Conservation (phyloP, 2,797 vertebrate genomes). For the Gobio occitaniae region DNA sequence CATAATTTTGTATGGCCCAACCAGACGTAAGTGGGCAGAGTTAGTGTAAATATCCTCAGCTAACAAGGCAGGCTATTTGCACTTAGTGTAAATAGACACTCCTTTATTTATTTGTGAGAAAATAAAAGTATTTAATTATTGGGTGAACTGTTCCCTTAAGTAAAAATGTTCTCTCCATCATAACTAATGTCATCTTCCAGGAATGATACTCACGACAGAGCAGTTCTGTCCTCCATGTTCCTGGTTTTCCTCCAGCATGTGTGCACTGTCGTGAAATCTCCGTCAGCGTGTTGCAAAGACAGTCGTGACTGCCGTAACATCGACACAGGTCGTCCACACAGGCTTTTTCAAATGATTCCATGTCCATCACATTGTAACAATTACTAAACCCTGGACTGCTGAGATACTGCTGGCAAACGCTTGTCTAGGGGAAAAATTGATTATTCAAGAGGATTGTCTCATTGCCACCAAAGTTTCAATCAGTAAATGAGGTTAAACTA, state of each 20-base stretch:
- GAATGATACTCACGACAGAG: slow-evolving; percentile 72
- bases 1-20: no score
- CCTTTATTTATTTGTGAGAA: slow-evolving; percentile 3
- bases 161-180: background rate
- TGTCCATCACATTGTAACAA: slow-evolving; percentile 70
- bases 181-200: background rate
- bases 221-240: slow-evolving; percentile 68
- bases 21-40: no score
- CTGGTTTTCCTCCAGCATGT: slow-evolving; percentile 53
- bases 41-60: no score
- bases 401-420: background rate
- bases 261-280: no score
- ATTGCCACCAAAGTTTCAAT: background rate
- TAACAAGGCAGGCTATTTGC: no score
- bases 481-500: background rate
- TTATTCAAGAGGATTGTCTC: background rate
- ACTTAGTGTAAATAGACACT: no score
- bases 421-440: background rate
- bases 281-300: no score
- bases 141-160: background rate
- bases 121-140: background rate
- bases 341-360: background rate
- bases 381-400: background rate
- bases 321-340: no score
- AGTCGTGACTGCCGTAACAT: no score